These are phyloP conservation scores for Archaeoteleia sp. DNA, from an alignment of 2,888 invertebrate genomes.

Conservation along the genomic window DNA sequence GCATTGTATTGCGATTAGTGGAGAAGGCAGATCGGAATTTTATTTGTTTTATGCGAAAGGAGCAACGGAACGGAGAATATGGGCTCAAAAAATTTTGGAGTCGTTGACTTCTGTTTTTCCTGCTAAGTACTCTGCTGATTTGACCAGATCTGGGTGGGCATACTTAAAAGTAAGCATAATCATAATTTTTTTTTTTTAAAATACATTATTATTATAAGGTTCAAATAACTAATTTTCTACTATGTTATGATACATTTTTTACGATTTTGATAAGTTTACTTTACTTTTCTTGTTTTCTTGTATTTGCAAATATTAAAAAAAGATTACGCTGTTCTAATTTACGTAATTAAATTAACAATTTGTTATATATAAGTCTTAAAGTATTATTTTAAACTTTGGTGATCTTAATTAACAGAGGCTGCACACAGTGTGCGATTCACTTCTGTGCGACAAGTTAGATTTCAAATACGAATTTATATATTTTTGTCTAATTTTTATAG, in stretches of 20 bases:
- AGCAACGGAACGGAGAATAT: slow-evolving; percentile 76
- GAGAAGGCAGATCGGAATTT: slow-evolving; percentile 64
- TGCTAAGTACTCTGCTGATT: slow-evolving; percentile 82
- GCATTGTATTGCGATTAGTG: slow-evolving; percentile 68
- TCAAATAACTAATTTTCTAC: not conserved
- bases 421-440: too few relatives aligned
- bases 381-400: too few relatives aligned
- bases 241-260: not conserved
- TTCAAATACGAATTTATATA: slow-evolving; percentile 15
- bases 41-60: slow-evolving; percentile 68
- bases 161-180: slow-evolving; percentile 77
- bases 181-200: not conserved
- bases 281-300: too few relatives aligned
- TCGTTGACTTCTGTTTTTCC: slow-evolving; percentile 83
- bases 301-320: too few relatives aligned
- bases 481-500: slow-evolving; percentile 72
- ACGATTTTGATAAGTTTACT: too few relatives aligned
- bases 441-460: too few relatives aligned
- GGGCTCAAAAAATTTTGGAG: slow-evolving; percentile 88
- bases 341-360: too few relatives aligned
- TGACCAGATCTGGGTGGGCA: slow-evolving; percentile 87
- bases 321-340: too few relatives aligned
- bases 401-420: too few relatives aligned
- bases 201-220: not conserved
- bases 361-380: too few relatives aligned